Evolutionary conservation across 2,113 vertebrate species (phyloP), one percentile per base, ranked within the genome.

Genomic region (Quiscalus mexicanus): DNA sequence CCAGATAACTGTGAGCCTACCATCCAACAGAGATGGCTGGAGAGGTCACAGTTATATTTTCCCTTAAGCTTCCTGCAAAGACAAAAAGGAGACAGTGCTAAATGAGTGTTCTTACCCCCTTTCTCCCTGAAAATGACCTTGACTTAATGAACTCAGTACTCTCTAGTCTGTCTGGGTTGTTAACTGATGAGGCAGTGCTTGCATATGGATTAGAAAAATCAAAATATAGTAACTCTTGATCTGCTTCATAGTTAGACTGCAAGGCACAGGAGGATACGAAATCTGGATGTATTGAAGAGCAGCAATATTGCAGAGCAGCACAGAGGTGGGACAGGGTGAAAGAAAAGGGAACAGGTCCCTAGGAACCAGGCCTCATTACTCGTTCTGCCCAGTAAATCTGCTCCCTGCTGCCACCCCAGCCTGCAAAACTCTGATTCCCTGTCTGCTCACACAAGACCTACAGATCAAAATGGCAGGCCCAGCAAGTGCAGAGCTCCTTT

Each of bases 181-280:
- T 77, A 60, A 52, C 4, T 58, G 63, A 50, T 28, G 44, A 79
- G 49, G 37, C 24, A 76, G 33, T 17, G 25, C 9, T 37, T 37
- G 18, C 0, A 3, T 10, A 56, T 0, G 0, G 37, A 65, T 58
- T 56, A 84, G 53, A 90, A 89, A 83, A 92, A 73, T 25, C 10
- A 83, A 78, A 45, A 27, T 17, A 9, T 6, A 33, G 35, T 31
- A 28, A 58, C 23, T 47, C 44, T 35, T 39, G 13, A 52, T 68
- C 33, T 73, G 7, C 30, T 56, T 52, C 37, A 79, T 76, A 88
- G 63, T 60, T 53, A 53, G 27, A 42, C 15, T 47, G 27, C 33
- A 68, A 56, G 19, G 11, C 28, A 85, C 4, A 8, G 79, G 21
- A 91, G 21, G n/a, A 75, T 41, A 67, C 0, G 0, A 79, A 10